Evolutionary conservation across 2,888 invertebrate species (phyloP).

Genomic region (Lepetodrilus schrolli): DNA sequence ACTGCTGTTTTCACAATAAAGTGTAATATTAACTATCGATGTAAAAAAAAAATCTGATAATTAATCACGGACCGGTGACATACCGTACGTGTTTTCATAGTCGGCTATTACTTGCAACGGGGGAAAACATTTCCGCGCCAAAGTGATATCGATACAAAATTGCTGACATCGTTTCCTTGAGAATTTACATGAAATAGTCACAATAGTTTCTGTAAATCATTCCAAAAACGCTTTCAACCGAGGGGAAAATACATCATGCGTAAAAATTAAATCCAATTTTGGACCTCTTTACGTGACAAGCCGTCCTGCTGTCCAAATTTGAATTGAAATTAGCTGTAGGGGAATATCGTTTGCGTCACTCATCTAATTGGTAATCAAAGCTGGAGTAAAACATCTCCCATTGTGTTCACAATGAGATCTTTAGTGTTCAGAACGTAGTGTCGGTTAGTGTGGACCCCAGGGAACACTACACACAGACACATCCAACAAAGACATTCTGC

Average conservation of each 20-base stretch:
- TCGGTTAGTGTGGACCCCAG: too few relatives aligned
- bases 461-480: too few relatives aligned
- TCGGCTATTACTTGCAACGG: background rate
- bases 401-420: background rate
- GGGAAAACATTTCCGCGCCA: too few relatives aligned
- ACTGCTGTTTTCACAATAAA: background rate
- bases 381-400: background rate
- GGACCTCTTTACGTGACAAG: background rate
- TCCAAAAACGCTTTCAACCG: constrained; percentile 14
- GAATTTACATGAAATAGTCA: background rate
- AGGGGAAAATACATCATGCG: background rate
- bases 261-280: constrained; percentile 1
- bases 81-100: background rate
- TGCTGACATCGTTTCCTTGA: too few relatives aligned
- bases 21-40: constrained; percentile 5
- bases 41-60: background rate
- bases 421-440: too few relatives aligned
- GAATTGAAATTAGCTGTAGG: background rate
- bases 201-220: background rate
- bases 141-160: too few relatives aligned
- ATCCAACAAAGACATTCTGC: too few relatives aligned
- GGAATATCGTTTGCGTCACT: background rate
- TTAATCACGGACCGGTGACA: background rate
- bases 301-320: background rate
- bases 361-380: background rate